Evolutionary conservation across 2,113 vertebrate species (phyloP).

Genomic region (Corvus hawaiiensis): DNA sequence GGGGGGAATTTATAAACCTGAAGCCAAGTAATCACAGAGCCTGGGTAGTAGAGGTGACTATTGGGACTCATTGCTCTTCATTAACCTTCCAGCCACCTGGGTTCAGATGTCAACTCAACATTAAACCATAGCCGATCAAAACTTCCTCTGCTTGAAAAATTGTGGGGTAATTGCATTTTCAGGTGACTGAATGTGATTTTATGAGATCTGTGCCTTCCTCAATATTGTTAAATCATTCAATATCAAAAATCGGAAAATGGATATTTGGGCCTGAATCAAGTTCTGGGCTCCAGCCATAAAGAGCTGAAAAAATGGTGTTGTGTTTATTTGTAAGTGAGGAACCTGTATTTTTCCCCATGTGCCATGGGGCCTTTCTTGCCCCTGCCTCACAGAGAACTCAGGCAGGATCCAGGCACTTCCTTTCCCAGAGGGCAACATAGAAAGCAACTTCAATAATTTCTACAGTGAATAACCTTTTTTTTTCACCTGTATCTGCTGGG

Average conservation of each 20-base stretch:
- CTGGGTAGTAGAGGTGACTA: neutral
- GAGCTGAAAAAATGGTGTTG: neutral
- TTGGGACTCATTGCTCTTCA: neutral
- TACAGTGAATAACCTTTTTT: neutral
- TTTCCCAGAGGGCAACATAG: neutral
- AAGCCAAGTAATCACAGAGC: neutral
- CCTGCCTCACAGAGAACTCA: neutral
- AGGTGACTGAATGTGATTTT: neutral
- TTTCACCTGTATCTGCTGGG: neutral
- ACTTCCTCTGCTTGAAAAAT: neutral
- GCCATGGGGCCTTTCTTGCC: neutral
- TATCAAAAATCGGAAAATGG: neutral
- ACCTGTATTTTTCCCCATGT: rapidly evolving
- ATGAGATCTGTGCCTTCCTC: neutral
- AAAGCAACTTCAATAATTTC: neutral
- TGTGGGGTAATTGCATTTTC: neutral
- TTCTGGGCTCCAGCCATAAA: neutral
- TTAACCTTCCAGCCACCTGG: neutral
- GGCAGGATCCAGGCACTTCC: neutral
- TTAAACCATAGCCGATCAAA: neutral
- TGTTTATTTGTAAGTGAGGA: neutral
- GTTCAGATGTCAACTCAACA: neutral
- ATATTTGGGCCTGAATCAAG: neutral
- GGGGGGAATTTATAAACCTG: neutral
- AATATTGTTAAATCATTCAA: neutral